These are phyloP conservation scores for Hyaena hyaena DNA, from an alignment of 2,113 vertebrate genomes.

Conservation along the genomic window DNA sequence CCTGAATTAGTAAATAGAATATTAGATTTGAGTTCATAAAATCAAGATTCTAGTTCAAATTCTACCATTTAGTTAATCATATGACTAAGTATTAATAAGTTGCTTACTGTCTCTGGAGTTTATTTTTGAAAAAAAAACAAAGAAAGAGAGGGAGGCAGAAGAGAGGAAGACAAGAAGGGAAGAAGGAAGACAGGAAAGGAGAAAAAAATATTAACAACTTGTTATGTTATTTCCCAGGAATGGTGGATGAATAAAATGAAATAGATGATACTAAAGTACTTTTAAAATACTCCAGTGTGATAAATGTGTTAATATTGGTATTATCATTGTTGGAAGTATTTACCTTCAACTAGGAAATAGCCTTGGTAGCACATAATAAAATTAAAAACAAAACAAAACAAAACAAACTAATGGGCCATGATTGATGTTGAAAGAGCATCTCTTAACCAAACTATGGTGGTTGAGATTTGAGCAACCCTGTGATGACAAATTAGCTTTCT, in stretches of 20 bases:
- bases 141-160: neutral
- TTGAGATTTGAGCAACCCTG: neutral
- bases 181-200: neutral
- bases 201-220: neutral
- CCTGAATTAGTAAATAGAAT: neutral
- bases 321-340: neutral
- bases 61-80: neutral
- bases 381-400: neutral
- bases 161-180: neutral
- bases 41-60: conserved; percentile 17
- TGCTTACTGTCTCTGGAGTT: neutral
- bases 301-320: neutral
- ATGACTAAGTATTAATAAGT: neutral
- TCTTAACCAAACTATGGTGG: neutral
- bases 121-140: neutral
- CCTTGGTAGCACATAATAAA: neutral
- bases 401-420: neutral
- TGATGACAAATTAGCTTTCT: neutral
- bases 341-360: neutral
- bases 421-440: neutral
- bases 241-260: neutral
- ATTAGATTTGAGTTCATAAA: neutral
- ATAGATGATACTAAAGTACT: neutral
- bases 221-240: neutral
- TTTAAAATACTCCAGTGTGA: neutral